These are phyloP conservation scores for Macrotis lagotis DNA, from an alignment of 2,113 vertebrate genomes.

Conservation along the genomic window DNA sequence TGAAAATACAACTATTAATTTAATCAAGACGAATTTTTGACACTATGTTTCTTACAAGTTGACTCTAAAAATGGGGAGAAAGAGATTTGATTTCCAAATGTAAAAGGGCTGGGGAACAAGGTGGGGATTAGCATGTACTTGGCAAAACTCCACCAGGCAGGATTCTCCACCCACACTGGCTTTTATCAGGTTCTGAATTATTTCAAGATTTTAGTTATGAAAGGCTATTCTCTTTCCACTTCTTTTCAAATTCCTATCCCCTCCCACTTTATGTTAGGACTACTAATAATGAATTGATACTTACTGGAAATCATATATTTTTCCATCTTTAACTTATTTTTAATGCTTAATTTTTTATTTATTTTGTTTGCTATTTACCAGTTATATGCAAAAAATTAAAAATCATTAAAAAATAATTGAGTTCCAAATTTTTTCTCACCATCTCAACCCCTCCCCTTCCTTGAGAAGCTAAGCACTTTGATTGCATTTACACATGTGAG, in stretches of 20 bases:
- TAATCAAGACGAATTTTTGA: slow-evolving; percentile 52
- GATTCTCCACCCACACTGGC: slow-evolving; percentile 21
- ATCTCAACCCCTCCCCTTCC: background rate
- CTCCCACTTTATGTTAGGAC: slow-evolving; percentile 3
- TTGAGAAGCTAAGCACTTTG: background rate
- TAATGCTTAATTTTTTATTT: background rate
- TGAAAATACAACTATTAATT: slow-evolving; percentile 74
- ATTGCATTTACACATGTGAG: background rate
- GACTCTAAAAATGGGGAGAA: background rate
- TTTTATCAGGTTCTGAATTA: slow-evolving; percentile 36
- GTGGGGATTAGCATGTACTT: background rate
- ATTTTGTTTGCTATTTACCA: background rate
- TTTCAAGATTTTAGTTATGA: slow-evolving; percentile 12
- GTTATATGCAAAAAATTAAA: background rate
- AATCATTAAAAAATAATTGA: background rate
- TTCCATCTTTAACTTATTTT: background rate
- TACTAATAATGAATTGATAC: background rate
- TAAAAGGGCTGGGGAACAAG: background rate
- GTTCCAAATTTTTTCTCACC: background rate
- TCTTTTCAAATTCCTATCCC: background rate
- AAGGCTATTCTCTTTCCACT: background rate
- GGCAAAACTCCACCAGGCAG: background rate
- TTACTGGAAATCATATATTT: background rate
- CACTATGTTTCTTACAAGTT: slow-evolving; percentile 53
- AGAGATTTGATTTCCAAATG: background rate